These are phyloP conservation scores for Lepeophtheirus nordmannii DNA, from an alignment of 2,888 invertebrate genomes.

Conservation along the genomic window DNA sequence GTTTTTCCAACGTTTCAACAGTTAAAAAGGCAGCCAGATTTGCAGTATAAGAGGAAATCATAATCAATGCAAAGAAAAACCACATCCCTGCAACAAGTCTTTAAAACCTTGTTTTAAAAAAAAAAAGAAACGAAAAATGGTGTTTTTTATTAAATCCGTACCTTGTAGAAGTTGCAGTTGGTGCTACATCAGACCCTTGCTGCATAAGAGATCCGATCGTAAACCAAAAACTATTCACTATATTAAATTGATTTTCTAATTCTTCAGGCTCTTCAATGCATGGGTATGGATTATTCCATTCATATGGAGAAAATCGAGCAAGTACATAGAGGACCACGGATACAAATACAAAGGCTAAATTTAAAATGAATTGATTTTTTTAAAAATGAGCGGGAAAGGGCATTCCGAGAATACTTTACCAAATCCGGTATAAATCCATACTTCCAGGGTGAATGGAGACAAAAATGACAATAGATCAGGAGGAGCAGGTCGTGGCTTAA, in stretches of 20 bases:
- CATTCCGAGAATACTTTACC: neutral
- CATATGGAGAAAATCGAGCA: conserved; percentile 57
- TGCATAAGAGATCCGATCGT: conserved; percentile 68
- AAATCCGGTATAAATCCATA: conserved; percentile 52
- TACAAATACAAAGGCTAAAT: conserved; percentile 55
- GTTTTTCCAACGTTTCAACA: too few relatives aligned
- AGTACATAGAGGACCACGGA: conserved; percentile 61
- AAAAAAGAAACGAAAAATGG: too few relatives aligned
- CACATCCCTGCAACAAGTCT: too few relatives aligned
- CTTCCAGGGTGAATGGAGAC: conserved; percentile 68
- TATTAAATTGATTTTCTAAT: conserved; percentile 63
- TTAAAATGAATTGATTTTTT: neutral
- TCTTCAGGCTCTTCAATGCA: conserved; percentile 67
- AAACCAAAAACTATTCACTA: conserved; percentile 73
- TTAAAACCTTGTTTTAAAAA: too few relatives aligned
- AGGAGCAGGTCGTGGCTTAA: conserved; percentile 65
- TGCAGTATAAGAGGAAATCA: too few relatives aligned
- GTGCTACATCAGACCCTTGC: conserved; percentile 71
- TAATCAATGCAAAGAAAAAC: too few relatives aligned
- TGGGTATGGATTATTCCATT: conserved; percentile 75
- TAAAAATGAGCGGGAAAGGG: neutral
- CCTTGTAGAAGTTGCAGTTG: conserved; percentile 36
- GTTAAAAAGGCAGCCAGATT: too few relatives aligned
- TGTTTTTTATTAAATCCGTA: too few relatives aligned
- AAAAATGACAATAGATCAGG: conserved; percentile 82